Evolutionary conservation across 2,888 invertebrate species (phyloP).

Genomic region (Dione juno): DNA sequence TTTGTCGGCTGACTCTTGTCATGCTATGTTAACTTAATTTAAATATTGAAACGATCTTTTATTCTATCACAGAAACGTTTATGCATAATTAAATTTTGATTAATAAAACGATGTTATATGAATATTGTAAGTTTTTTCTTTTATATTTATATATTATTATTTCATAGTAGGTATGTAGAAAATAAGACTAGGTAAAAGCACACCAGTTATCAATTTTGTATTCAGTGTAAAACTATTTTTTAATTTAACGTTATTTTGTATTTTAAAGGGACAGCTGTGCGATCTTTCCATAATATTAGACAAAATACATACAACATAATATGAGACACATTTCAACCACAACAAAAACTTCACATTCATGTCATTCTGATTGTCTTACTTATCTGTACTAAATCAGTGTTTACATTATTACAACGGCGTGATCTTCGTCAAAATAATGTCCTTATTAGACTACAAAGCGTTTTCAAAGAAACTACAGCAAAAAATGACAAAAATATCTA

Average conservation of each 20-base stretch:
- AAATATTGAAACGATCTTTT: no score
- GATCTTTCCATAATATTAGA: slow-evolving; percentile 1
- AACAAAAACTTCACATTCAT: slow-evolving; percentile 56
- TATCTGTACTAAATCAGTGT: slow-evolving; percentile 81
- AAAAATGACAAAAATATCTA: slow-evolving; percentile 79
- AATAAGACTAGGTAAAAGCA: no score
- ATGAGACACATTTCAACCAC: slow-evolving; percentile 36
- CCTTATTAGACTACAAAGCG: slow-evolving; percentile 81
- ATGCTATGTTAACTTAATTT: background rate
- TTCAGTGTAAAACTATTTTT: background rate
- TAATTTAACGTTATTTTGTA: background rate
- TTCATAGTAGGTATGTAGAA: no score
- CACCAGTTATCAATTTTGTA: no score
- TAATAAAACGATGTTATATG: no score
- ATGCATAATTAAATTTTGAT: no score
- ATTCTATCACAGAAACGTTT: no score
- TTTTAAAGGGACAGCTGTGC: slow-evolving; percentile 32
- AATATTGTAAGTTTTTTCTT: no score
- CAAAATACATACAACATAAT: slow-evolving; percentile 30
- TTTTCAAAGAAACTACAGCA: slow-evolving; percentile 77
- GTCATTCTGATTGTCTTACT: slow-evolving; percentile 74
- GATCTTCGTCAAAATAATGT: slow-evolving; percentile 82
- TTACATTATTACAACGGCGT: slow-evolving; percentile 77
- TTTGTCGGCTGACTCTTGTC: background rate
- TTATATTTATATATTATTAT: background rate